These are phyloP conservation scores for Paracanthobrama guichenoti DNA, from an alignment of 2,113 vertebrate species.

Conservation along the genomic window DNA sequence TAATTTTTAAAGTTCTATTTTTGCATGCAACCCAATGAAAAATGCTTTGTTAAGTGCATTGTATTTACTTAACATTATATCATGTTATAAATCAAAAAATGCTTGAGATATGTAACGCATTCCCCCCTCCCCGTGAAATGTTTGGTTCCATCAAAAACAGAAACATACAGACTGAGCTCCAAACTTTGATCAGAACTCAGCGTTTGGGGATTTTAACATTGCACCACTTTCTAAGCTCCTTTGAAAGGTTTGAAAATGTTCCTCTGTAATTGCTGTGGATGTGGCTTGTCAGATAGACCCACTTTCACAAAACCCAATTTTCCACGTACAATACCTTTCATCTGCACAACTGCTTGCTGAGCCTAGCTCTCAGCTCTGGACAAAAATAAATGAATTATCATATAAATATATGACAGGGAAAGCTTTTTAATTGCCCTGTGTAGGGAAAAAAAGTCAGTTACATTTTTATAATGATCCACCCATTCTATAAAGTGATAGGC, in stretches of 20 bases:
- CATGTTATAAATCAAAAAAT: background rate
- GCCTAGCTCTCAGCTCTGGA: constrained; percentile 6
- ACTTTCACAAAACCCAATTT: constrained; percentile 31
- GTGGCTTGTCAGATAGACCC: constrained; percentile 36
- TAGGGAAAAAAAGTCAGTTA: constrained; percentile 13
- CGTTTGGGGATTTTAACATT: constrained; percentile 5
- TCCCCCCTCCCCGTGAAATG: background rate
- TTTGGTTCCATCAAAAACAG: constrained; percentile 11
- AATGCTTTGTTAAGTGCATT: background rate
- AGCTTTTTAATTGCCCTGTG: constrained; percentile 41
- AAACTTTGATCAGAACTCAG: constrained; percentile 36
- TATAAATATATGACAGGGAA: constrained; percentile 31
- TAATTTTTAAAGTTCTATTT: background rate
- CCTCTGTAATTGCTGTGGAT: constrained; percentile 22
- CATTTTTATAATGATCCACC: constrained; percentile 44
- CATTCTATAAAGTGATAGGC: background rate
- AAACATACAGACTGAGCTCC: background rate
- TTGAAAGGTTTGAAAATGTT: constrained; percentile 38
- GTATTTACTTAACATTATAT: background rate
- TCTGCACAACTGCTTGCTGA: background rate
- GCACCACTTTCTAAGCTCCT: constrained; percentile 4
- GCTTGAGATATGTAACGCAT: background rate
- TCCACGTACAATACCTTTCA: constrained; percentile 14
- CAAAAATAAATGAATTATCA: constrained; percentile 34
- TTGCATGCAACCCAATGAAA: background rate